Base-by-base conservation (phyloP, 1,140 invertebrate species). In the Habropoda laboriosa region DNA sequence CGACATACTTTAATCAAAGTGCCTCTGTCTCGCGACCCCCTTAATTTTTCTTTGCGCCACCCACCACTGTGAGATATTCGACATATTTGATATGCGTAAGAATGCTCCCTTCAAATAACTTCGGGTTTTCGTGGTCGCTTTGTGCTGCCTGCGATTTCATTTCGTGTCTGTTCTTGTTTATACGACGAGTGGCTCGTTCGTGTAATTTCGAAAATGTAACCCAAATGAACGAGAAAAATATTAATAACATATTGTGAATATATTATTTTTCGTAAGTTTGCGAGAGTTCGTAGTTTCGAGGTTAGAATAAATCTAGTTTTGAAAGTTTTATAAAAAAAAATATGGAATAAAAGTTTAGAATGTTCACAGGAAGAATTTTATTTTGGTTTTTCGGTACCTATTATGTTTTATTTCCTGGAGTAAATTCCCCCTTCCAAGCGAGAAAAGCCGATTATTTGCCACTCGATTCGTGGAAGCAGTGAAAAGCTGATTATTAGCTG, bases 111-210 rank as follows among this genome's bases (percentile, higher is more conserved):
- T 87, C 86, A 79, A 87, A 90, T 90, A 87, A 85, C 81, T 82
- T 42, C 21, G 81, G n/a, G 81, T 80, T 89, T 86, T 53, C 82
- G 91, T 80, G 91, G 91, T 91, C 82, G 87, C 90, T 92, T 92
- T 92, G 91, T 87, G 78, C 86, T 64, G 7, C 10, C 86, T 64
- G 7, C 10, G 13, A 49, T 38, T 60, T 80, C 47, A 1, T 16
- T 16, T 10, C 27, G 40, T 18, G 60, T 58, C 10, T 8, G 32
- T 49, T 63, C n/a, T 64, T 27, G 21, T 42, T 42, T 40, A 18
- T 27, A 12, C 12, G 21, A 35, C 32, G 21, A 18, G 7, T 3
- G 32, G n/a, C 30, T 72, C 21, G 16, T 30, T 53, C 4, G 3
- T 16, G 58, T 7, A 21, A 74, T 51, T 30, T 74, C n/a, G 42